Evolutionary conservation across 1,140 invertebrate genomes (phyloP).

Genomic region (Trichonephila clavipes): DNA sequence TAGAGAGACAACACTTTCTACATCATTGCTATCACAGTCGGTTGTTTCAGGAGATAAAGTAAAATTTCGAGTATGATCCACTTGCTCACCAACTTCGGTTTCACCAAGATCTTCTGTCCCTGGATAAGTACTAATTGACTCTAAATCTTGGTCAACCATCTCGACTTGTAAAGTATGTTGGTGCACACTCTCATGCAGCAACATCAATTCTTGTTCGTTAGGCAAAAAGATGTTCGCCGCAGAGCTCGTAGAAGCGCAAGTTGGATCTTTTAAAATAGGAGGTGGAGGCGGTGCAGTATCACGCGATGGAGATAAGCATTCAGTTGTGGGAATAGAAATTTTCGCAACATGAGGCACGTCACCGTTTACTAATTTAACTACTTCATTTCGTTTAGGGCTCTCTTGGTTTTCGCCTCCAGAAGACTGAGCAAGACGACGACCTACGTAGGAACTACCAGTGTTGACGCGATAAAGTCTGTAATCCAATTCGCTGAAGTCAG

Average conservation of each 20-base stretch:
- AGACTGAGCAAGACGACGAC: slow-evolving; percentile 86
- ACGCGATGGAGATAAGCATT: slow-evolving; percentile 42
- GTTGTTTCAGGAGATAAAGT: slow-evolving; percentile 96
- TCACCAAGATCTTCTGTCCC: slow-evolving; percentile 85
- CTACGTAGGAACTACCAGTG: slow-evolving; percentile 88
- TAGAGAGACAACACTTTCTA: slow-evolving; percentile 86
- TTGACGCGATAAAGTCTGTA: slow-evolving; percentile 89
- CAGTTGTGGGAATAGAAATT: slow-evolving; percentile 22
- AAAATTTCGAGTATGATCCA: slow-evolving; percentile 87
- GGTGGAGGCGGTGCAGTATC: slow-evolving; percentile 4
- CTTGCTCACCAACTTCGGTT: slow-evolving; percentile 83
- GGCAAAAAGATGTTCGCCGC: slow-evolving; percentile 56
- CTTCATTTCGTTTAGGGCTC: slow-evolving; percentile 63
- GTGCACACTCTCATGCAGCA: slow-evolving; percentile 76
- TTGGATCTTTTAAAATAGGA: background rate
- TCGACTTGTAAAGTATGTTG: slow-evolving; percentile 71
- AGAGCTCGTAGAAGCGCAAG: background rate
- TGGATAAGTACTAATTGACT: slow-evolving; percentile 80
- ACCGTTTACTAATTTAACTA: slow-evolving; percentile 66
- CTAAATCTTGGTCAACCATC: slow-evolving; percentile 82
- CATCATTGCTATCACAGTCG: slow-evolving; percentile 95
- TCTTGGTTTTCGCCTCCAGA: slow-evolving; percentile 67
- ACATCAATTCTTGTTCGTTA: slow-evolving; percentile 74
- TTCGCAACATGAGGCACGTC: slow-evolving; percentile 59
- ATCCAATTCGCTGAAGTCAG: slow-evolving; percentile 87